These are phyloP conservation scores for Drosophila vallismaia DNA, from an alignment of 2,888 invertebrate genomes.

Conservation along the genomic window DNA sequence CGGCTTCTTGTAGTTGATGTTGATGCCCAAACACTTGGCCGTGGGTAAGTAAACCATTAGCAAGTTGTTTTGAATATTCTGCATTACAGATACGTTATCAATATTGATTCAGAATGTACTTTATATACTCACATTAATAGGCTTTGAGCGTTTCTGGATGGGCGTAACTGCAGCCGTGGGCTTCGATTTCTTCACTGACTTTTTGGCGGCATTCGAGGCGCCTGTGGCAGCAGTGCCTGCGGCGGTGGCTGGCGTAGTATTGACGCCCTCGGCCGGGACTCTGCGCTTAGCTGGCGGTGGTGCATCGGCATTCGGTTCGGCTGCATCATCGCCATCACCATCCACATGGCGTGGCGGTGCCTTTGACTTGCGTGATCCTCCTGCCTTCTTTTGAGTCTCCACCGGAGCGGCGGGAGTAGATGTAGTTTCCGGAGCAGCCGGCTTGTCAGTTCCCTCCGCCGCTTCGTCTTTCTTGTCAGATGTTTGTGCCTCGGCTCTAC, in stretches of 20 bases:
- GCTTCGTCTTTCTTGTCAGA: slow-evolving; percentile 6
- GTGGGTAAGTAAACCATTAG: slow-evolving; percentile 87
- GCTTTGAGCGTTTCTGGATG: slow-evolving; percentile 60
- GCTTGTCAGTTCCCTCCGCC: neutral
- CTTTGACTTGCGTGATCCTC: slow-evolving; percentile 88
- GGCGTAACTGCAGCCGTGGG: slow-evolving; percentile 77
- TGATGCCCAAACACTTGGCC: slow-evolving; percentile 88
- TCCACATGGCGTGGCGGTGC: slow-evolving; percentile 84
- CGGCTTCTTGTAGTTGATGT: slow-evolving; percentile 87
- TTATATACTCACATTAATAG: slow-evolving; percentile 38
- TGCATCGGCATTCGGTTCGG: slow-evolving; percentile 31
- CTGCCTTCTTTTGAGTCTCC: slow-evolving; percentile 85
- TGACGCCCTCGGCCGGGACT: slow-evolving; percentile 69
- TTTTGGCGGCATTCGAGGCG: slow-evolving; percentile 27
- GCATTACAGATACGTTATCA: neutral
- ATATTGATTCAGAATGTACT: neutral
- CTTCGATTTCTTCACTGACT: slow-evolving; percentile 58
- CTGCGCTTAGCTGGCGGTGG: slow-evolving; percentile 75
- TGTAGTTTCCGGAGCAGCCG: neutral
- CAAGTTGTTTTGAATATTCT: slow-evolving; percentile 83
- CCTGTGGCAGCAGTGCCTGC: slow-evolving; percentile 2
- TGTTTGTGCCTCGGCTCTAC: neutral
- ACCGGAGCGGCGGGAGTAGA: slow-evolving; percentile 6
- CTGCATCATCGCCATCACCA: slow-evolving; percentile 77
- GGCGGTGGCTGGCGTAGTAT: slow-evolving; percentile 3